Base-by-base conservation (phyloP, 92 coral and sea anemone genomes). In the Zoanthus gigantus region DNA sequence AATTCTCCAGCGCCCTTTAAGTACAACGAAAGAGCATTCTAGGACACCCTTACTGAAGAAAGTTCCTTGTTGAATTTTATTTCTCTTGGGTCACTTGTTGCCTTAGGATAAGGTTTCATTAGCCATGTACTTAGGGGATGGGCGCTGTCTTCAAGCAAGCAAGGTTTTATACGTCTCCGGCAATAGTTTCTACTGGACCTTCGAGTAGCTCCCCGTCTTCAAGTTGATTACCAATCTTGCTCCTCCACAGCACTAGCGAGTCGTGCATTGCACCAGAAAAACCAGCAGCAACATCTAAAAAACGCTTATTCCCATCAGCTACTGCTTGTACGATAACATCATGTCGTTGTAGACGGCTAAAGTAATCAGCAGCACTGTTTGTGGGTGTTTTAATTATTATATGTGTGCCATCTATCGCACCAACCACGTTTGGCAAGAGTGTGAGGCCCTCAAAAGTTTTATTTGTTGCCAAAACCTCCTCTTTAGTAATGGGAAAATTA, bases 191-290 rank as follows among this genome's bases (percentile, higher is more conserved):
- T 30, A 72, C 57, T 13, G 89, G 94, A 16, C 83, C 89, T 31
- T 31, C 77, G 5, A 91, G 52, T 11, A 83, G 37, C 46, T 88
- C 89, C 5, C 83, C 58, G 15, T 83, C 65, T 34, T 11, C 52
- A 14, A 83, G 61, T 88, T 73, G 67, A 29, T 72, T 74, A 37
- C 81, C 86, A 7, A 88, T 37, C 37, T 18, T 48, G 60, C 90
- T 88, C 29, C 83, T 71, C 56, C 69, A 34, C 7, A 78, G 78
- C 32, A 88, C 92, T 15, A 86, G 76, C 17, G 86, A 88, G 47
- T 91, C 84, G 57, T 91, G 94, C 87, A 91, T 88, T 66, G 85
- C 85, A 18, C 94, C 94, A 31, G 92, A 61, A 83, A 83, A 92
- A 58, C 92, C 86, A 31, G 90, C 92, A 31, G 94, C 84, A 34